Evolutionary conservation across 2,797 vertebrate genomes (phyloP).

Genomic region (Rhinoraja longicauda): DNA sequence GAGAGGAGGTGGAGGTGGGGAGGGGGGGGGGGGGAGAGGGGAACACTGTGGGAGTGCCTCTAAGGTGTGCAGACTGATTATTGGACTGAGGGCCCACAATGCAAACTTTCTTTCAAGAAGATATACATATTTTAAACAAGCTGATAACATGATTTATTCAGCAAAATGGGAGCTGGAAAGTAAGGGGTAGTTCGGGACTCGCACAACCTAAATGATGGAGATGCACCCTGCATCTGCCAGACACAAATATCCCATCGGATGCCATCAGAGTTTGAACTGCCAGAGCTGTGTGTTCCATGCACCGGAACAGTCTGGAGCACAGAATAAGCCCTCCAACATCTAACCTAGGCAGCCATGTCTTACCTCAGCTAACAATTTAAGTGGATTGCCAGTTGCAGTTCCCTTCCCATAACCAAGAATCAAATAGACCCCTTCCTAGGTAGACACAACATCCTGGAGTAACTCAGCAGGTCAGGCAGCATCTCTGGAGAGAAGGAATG

Average conservation of each 20-base stretch:
- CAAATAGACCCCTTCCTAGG: background rate
- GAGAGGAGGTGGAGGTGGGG: no score
- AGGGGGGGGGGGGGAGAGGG: no score
- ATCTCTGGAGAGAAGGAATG: no score
- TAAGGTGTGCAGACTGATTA: background rate
- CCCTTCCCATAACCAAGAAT: no score
- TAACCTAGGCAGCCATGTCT: background rate
- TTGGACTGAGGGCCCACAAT: background rate
- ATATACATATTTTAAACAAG: background rate
- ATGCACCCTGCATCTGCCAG: background rate
- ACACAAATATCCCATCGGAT: background rate
- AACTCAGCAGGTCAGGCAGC: no score
- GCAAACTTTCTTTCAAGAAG: background rate
- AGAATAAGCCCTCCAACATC: background rate
- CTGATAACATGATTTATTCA: background rate
- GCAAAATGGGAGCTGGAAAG: no score
- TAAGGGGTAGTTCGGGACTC: background rate
- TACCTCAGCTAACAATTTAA: background rate
- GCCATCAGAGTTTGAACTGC: background rate
- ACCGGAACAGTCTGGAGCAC: background rate
- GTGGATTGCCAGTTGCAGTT: background rate
- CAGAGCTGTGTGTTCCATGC: background rate
- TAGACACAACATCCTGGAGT: no score
- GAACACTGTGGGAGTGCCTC: no score
- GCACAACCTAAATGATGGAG: background rate